Base-by-base conservation (phyloP, 2,888 invertebrate species). In the Lasioglossum calceatum region DNA sequence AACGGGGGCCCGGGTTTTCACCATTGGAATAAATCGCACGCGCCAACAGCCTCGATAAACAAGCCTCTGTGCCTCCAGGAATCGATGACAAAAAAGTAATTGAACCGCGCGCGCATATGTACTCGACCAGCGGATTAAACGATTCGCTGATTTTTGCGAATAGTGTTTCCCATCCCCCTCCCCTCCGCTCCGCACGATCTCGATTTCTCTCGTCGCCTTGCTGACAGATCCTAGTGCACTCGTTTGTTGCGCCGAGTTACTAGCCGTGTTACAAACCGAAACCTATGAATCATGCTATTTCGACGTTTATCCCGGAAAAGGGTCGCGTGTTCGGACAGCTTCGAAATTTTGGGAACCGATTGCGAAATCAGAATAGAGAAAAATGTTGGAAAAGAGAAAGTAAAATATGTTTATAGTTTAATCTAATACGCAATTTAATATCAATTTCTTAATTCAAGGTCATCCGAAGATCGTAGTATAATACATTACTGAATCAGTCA, bases 51-150 rank as follows among this genome's bases (percentile, higher is more conserved):
- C 12, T 67, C 44, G 70, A 82, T 82, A 82, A 74, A 84, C 82
- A 82, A 44, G 54, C 44, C 82, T 36, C 72, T 58, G 82, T 27
- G 64, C 47, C 36, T 36, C 2, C 50, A 58, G 67, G 77, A 77
- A 77, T 82, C 82, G 73, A 77, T 73, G 82, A 73, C 82, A 73
- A 82, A 78, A 82, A 82, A 74, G 77, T 84, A 77, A 84, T 84
- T 82, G 73, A 84, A 84, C 77, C 2, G n/a, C 36, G 3, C 36
- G 36, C 71, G 39, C 64, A 64, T 19, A 78, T 10, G 61, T 77
- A 81, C 27, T 19, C 32, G 44, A 27, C 61, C 61, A 19, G n/a
- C 19, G 42, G 16, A 50, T 83, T 83, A 81, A 81, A 81, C 42
- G 42, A 58, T 70, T 19, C 58, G 27, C 47, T 76, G 81, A 75